phyloP scores from a whole-genome alignment of 2,888 invertebrate genomes.

The Philhelius pedissequus region DNA sequence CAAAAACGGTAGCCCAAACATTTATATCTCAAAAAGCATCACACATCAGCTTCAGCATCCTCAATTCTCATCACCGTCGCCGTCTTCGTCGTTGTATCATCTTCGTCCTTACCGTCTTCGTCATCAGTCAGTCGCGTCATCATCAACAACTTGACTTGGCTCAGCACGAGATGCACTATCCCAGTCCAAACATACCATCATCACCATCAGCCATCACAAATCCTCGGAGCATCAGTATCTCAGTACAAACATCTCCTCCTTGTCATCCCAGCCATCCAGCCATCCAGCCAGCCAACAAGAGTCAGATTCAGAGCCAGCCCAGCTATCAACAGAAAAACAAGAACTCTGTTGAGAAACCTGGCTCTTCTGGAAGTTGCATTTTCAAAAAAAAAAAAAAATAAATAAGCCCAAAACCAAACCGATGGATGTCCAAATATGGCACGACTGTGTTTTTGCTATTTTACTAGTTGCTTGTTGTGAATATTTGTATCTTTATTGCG shows the following conservation, averaged over 20 bases:
- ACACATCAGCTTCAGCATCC: conserved; percentile 26
- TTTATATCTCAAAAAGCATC: conserved; percentile 13
- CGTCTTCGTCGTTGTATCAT: background rate
- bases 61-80: background rate
- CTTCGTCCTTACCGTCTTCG: background rate
- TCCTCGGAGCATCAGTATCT: background rate
- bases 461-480: conserved; percentile 37
- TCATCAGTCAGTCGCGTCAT: background rate
- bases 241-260: background rate
- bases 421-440: conserved; percentile 56
- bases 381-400: background rate
- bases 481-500: conserved; percentile 11
- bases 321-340: conserved; percentile 16
- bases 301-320: background rate
- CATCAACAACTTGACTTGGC: conserved; percentile 7
- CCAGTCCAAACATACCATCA: conserved; percentile 24
- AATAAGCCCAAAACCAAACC: background rate
- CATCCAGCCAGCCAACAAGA: background rate
- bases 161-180: conserved; percentile 20
- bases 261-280: background rate
- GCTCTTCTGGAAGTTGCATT: conserved; percentile 22
- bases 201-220: conserved; percentile 29
- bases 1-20: conserved; percentile 47
- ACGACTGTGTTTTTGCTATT: conserved; percentile 45
- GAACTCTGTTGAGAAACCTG: conserved; percentile 19